Evolutionary conservation across 2,113 vertebrate species (phyloP).

Genomic region (Eleginops maclovinus): DNA sequence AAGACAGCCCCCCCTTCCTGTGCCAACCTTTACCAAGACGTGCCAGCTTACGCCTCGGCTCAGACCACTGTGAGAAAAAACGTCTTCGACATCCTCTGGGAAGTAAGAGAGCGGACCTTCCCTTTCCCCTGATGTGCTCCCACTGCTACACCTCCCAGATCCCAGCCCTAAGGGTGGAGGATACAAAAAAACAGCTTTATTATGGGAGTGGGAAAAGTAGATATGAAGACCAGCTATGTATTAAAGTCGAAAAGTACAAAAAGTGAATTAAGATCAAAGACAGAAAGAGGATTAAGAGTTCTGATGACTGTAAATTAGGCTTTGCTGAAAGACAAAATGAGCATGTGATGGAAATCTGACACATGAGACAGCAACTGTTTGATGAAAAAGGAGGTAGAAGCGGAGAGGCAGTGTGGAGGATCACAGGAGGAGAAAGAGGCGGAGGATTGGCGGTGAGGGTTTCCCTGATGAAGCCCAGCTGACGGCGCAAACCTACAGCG

Average conservation of each 20-base stretch:
- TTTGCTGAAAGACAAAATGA: conserved; percentile 47
- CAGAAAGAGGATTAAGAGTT: conserved; percentile 9
- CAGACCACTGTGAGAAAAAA: conserved; percentile 75
- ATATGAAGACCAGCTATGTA: neutral
- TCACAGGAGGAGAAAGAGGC: conserved; percentile 24
- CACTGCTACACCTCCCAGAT: conserved; percentile 7
- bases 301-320: conserved; percentile 16
- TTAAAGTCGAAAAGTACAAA: conserved; percentile 4
- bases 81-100: conserved; percentile 45
- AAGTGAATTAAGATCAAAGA: neutral
- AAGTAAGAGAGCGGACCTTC: conserved; percentile 27
- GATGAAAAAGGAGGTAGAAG: conserved; percentile 6
- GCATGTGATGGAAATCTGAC: neutral
- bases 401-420: conserved; percentile 11
- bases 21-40: conserved; percentile 48
- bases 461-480: conserved; percentile 74
- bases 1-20: conserved; percentile 73
- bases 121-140: conserved; percentile 5
- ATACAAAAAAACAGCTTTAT: neutral
- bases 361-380: neutral
- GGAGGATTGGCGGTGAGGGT: conserved; percentile 50
- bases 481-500: conserved; percentile 65
- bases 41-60: conserved; percentile 50
- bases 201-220: neutral
- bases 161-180: neutral